Conservation (phyloP, 2,888 invertebrate genomes). For the Drosophila tanythrix region DNA sequence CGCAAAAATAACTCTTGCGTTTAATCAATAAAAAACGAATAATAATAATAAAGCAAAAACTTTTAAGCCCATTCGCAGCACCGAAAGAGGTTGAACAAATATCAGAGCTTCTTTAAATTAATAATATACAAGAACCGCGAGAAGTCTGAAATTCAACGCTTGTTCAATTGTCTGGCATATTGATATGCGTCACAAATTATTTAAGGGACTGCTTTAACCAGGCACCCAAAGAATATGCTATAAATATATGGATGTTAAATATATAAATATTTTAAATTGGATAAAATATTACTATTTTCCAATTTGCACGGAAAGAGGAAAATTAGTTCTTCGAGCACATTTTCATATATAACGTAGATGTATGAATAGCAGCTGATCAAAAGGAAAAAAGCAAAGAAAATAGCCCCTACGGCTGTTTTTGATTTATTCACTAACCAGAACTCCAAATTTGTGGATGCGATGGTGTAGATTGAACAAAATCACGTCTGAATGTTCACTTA, state of each 20-base stretch:
- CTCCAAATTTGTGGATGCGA: neutral
- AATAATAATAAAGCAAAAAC: constrained; percentile 9
- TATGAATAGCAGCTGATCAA: neutral
- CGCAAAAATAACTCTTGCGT: constrained; percentile 48
- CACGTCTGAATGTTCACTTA: neutral
- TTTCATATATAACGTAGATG: neutral
- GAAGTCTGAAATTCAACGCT: constrained; percentile 1
- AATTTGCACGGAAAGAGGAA: neutral
- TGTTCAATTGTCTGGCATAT: neutral
- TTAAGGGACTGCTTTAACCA: neutral
- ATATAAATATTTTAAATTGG: neutral
- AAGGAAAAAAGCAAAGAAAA: neutral
- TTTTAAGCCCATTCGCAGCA: constrained; percentile 10
- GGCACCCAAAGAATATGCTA: neutral
- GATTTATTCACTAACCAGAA: neutral
- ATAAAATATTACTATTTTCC: neutral
- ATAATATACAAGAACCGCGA: constrained; percentile 7
- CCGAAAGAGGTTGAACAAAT: constrained; percentile 4
- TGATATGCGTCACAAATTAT: neutral
- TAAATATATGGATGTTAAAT: neutral
- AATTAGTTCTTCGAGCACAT: neutral
- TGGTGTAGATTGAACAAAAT: neutral
- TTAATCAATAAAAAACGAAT: constrained; percentile 49
- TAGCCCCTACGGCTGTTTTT: no score
- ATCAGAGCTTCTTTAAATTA: constrained; percentile 19